These are phyloP conservation scores for Odontamblyopus lacepedii DNA, from an alignment of 2,797 vertebrate genomes.

Conservation along the genomic window DNA sequence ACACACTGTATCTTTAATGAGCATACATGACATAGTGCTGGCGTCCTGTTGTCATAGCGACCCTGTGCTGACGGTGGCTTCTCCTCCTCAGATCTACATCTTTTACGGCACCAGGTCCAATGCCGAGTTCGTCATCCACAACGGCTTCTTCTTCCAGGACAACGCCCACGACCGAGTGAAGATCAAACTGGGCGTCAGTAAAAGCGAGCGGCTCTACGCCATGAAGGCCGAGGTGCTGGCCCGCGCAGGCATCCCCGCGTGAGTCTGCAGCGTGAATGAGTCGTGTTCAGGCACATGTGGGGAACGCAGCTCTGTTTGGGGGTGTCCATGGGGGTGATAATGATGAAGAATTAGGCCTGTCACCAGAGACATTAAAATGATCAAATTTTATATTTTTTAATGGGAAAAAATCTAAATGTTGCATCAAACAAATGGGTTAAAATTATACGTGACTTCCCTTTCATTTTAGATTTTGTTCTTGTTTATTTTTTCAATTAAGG, in stretches of 20 bases:
- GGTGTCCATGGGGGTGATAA: no score
- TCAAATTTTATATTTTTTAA: no score
- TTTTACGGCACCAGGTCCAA: constrained; percentile 99
- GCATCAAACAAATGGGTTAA: no score
- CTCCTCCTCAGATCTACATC: constrained; percentile 92
- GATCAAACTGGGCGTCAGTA: constrained; percentile 98
- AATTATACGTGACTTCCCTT: no score
- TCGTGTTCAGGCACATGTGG: no score
- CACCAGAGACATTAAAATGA: no score
- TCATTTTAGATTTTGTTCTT: no score
- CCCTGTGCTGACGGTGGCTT: background rate
- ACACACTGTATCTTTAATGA: no score
- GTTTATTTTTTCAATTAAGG: no score
- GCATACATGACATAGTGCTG: background rate
- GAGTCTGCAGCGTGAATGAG: constrained; percentile 61
- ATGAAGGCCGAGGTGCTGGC: constrained; percentile 99
- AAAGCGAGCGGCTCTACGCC: constrained; percentile 96
- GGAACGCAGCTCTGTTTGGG: no score
- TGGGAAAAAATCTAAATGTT: no score
- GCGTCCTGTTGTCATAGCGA: background rate
- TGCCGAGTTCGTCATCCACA: constrained; percentile 98
- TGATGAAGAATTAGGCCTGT: no score
- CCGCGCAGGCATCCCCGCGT: constrained; percentile 96
- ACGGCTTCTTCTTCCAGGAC: constrained; percentile 98
- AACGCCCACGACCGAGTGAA: constrained; percentile 98